These are phyloP conservation scores for Flexamia atlantica DNA, from an alignment of 2,888 invertebrate species.

Conservation along the genomic window DNA sequence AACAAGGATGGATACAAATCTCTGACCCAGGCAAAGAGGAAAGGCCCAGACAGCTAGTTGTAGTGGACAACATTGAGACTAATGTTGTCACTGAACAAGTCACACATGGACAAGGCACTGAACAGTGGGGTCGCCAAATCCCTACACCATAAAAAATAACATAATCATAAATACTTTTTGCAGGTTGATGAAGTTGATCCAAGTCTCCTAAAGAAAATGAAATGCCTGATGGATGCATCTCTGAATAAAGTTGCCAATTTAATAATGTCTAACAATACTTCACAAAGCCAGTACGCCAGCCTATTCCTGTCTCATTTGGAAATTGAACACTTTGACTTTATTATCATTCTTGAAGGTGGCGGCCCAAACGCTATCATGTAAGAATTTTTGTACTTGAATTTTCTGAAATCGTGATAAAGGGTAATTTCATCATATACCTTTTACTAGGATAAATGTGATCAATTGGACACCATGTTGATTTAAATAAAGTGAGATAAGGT, in stretches of 20 bases:
- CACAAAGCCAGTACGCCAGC: conserved; percentile 76
- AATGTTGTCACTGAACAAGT: too few relatives aligned
- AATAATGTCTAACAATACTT: conserved; percentile 65
- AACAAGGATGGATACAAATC: too few relatives aligned
- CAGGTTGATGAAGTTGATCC: conserved; percentile 36
- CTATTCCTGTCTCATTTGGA: conserved; percentile 82
- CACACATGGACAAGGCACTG: too few relatives aligned
- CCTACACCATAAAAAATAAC: too few relatives aligned
- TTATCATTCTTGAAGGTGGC: conserved; percentile 70
- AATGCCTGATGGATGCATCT: conserved; percentile 57
- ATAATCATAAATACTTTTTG: background rate
- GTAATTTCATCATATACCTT: too few relatives aligned
- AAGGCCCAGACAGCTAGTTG: too few relatives aligned
- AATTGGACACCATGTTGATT: background rate
- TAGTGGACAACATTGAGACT: too few relatives aligned
- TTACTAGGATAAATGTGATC: background rate
- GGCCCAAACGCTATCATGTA: conserved; percentile 64
- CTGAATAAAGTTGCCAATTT: conserved; percentile 67
- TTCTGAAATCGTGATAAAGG: too few relatives aligned
- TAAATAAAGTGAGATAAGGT: too few relatives aligned
- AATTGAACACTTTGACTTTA: conserved; percentile 74
- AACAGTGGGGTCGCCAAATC: too few relatives aligned
- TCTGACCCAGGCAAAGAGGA: too few relatives aligned
- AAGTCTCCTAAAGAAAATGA: background rate
- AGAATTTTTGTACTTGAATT: background rate